Percentiles rank a stretch among this genome's conserved stretches.
phyloP scores from a whole-genome alignment of 2,888 invertebrate species.

The Philhelius pedissequus region DNA sequence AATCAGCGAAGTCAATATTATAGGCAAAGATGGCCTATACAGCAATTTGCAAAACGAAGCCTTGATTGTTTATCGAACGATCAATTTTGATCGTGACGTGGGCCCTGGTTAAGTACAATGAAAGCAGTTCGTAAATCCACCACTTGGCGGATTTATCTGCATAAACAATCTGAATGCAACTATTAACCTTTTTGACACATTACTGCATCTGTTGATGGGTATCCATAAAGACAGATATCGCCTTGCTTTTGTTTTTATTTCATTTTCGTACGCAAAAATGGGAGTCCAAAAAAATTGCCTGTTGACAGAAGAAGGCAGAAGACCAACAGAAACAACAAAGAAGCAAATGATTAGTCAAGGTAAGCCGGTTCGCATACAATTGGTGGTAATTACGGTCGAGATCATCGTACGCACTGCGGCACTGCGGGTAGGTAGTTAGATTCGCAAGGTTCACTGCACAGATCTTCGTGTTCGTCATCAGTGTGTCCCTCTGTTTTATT shows the following conservation, averaged over 20 bases:
- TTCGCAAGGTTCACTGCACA: slow-evolving; percentile 28
- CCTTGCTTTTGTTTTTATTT: background rate
- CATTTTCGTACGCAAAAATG: slow-evolving; percentile 17
- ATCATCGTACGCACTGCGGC: slow-evolving; percentile 63
- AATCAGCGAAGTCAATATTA: too few species aligned
- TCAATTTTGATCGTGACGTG: too few species aligned
- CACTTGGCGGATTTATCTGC: background rate
- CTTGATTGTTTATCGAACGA: too few species aligned
- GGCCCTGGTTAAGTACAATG: background rate
- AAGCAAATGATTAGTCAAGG: slow-evolving; percentile 57
- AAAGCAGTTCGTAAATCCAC: background rate
- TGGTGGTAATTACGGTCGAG: slow-evolving; percentile 57
- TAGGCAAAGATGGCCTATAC: too few species aligned
- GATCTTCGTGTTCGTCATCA: background rate
- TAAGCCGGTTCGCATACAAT: slow-evolving; percentile 58
- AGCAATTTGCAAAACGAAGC: too few species aligned
- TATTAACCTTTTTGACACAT: slow-evolving; percentile 9
- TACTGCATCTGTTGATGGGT: background rate
- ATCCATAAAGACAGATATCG: background rate
- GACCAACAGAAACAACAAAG: slow-evolving; percentile 36
- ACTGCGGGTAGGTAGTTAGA: slow-evolving; percentile 40
- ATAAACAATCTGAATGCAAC: background rate
- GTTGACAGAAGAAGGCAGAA: slow-evolving; percentile 2
- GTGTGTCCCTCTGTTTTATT: background rate
- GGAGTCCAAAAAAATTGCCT: slow-evolving; percentile 6